Conservation (phyloP, 2,888 invertebrate species). For the Diarsia brunnea region DNA sequence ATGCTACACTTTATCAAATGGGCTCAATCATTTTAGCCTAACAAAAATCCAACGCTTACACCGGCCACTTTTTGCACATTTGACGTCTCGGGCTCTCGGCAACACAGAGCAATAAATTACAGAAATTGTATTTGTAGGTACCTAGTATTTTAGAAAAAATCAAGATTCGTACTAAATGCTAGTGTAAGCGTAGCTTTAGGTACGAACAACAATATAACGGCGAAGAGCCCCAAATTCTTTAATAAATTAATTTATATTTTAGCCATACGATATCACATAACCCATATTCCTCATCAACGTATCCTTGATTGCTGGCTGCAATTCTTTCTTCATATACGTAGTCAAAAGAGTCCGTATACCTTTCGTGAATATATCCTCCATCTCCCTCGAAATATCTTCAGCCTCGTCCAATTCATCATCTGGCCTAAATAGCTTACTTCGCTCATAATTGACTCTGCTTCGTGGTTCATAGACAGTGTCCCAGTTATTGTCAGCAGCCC, state of each 20-base stretch:
- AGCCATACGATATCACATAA: constrained; percentile 96
- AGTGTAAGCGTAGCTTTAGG: neutral
- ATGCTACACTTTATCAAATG: constrained; percentile 19
- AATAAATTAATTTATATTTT: constrained; percentile 54
- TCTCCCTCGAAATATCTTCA: constrained; percentile 94
- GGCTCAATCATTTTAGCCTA: neutral
- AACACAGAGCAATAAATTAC: neutral
- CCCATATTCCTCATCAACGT: constrained; percentile 97
- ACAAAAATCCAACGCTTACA: neutral
- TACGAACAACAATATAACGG: neutral
- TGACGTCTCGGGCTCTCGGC: too few species aligned
- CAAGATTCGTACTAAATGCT: neutral
- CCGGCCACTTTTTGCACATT: neutral
- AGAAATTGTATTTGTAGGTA: neutral
- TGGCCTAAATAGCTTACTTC: constrained; percentile 87
- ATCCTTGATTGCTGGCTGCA: constrained; percentile 96
- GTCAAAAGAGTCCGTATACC: constrained; percentile 95
- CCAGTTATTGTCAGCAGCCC: constrained; percentile 80
- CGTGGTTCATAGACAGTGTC: constrained; percentile 83
- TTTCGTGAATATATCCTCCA: constrained; percentile 96
- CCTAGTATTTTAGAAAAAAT: neutral
- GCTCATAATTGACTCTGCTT: constrained; percentile 83
- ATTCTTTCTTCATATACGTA: constrained; percentile 95
- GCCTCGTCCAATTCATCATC: constrained; percentile 91
- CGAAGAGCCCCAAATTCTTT: neutral